A percentile compares a stretch with the other conserved stretches of the same genome.
Conservation (phyloP, 2,797 vertebrate species). For the Sebastes minor region DNA sequence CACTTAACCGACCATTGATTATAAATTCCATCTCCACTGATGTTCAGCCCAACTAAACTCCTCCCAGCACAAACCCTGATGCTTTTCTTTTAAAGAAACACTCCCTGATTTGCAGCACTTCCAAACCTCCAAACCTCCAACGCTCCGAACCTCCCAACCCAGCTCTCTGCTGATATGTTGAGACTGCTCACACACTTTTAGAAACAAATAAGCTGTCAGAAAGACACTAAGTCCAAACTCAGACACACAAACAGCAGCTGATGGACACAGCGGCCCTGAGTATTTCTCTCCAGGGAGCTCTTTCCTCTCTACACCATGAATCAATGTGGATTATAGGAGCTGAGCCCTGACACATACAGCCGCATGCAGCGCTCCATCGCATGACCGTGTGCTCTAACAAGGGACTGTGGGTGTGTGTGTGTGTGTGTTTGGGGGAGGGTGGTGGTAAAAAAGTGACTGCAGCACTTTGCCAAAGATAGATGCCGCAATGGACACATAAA, state of each 20-base stretch:
- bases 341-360: conserved; percentile 51
- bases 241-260: conserved; percentile 30
- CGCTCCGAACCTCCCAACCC: not conserved
- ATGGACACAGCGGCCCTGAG: conserved; percentile 34
- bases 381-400: conserved; percentile 52
- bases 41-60: not conserved
- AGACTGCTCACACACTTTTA: not conserved
- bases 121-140: not conserved
- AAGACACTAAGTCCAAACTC: not conserved
- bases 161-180: not conserved
- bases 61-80: not conserved
- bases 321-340: conserved; percentile 63
- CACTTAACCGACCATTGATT: not conserved
- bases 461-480: conserved; percentile 51
- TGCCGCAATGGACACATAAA: conserved; percentile 64
- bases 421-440: not conserved
- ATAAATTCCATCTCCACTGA: not conserved
- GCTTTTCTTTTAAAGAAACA: conserved; percentile 3
- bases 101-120: not conserved
- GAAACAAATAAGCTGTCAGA: not conserved
- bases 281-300: conserved; percentile 41
- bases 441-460: conserved; percentile 56
- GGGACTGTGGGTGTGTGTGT: not conserved
- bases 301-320: conserved; percentile 45
- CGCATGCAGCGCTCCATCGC: conserved; percentile 28